Base-by-base conservation (phyloP, 2,113 vertebrate species). In the Lepisosteus oculatus region DNA sequence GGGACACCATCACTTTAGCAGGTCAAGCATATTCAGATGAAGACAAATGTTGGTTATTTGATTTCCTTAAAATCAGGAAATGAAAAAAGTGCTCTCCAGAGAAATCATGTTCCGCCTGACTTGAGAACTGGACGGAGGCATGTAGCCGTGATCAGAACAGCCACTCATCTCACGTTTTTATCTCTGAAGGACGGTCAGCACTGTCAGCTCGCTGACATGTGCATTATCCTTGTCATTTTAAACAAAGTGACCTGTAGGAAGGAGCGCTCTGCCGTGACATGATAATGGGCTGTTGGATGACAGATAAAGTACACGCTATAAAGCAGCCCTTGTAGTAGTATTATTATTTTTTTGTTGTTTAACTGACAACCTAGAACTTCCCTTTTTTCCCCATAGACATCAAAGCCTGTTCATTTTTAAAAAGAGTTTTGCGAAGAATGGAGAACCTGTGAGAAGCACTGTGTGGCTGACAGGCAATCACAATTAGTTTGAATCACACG, bases 21-120 rank as follows among this genome's bases (percentile, higher is more conserved):
- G 96, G 95, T 96, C 95, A 97, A 93, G 94, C 92, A 91, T 93
- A 95, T 96, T 96, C 94, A 94, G 92, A 94, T 94, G 93, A 94
- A 94, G 93, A 95, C 95, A 94, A 97, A 95, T 92, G 92, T 92
- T 89, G 93, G 93, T 96, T 95, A 95, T 96, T 98, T 97, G 92
- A 95, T 95, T 94, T 94, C 91, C 91, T 95, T 95, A 94, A 95
- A 95, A 96, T 94, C 92, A 90, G 93, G 94, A 95, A 97, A 96
- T 96, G 93, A 93, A 93, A 94, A 94, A 95, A 95, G 93, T 90
- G 93, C 89, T 94, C 96, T 94, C 94, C 74, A 88, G 96, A 96
- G 95, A 95, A 97, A 95, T 96, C 91, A 93, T 87, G 91, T 93
- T 95, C 93, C 90, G 92, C 91, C 91, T 92, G 91, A 87, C 87